Percentiles rank a stretch among this genome's conserved stretches.
phyloP scores from a whole-genome alignment of 1,140 invertebrate genomes.

The Pomacea maculata region DNA sequence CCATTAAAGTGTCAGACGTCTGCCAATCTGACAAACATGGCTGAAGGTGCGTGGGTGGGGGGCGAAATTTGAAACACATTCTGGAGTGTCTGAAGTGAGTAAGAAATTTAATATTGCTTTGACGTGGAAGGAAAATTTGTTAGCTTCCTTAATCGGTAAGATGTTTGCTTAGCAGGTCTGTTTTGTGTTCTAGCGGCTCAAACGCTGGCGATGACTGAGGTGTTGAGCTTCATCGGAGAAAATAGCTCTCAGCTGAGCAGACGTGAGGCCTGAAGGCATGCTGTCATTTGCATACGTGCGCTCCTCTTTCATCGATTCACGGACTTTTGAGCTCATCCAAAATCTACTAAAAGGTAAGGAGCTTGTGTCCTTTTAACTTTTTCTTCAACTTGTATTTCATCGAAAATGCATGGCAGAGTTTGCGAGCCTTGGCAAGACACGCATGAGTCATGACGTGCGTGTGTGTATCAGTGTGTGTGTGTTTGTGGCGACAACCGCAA shows the following conservation, averaged over 20 bases:
- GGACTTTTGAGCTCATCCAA: slow-evolving; percentile 15
- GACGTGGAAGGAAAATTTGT: slow-evolving; percentile 14
- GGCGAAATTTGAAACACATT: slow-evolving; percentile 30
- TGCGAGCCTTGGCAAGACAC: too few relatives aligned
- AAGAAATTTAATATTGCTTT: not conserved
- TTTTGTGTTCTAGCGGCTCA: not conserved
- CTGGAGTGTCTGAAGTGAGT: slow-evolving; percentile 16
- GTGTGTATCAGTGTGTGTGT: too few relatives aligned
- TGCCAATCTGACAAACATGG: slow-evolving; percentile 26
- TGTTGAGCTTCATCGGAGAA: slow-evolving; percentile 7
- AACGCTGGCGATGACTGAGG: not conserved
- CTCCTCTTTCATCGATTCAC: slow-evolving; percentile 19
- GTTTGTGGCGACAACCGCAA: too few relatives aligned
- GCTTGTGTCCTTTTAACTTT: not conserved
- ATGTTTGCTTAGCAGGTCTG: not conserved
- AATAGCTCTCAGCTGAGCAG: slow-evolving; percentile 10
- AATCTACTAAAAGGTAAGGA: slow-evolving; percentile 4
- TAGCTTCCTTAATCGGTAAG: not conserved
- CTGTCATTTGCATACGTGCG: slow-evolving; percentile 20
- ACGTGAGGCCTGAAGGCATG: slow-evolving; percentile 4
- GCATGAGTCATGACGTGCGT: too few relatives aligned
- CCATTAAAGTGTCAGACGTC: slow-evolving; percentile 17
- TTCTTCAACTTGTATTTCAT: too few relatives aligned
- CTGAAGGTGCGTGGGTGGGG: slow-evolving; percentile 30
- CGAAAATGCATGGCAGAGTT: too few relatives aligned